Evolutionary conservation across 2,888 invertebrate species (phyloP), one percentile per base, ranked within the genome.

Genomic region (Leucophora obtusa): DNA sequence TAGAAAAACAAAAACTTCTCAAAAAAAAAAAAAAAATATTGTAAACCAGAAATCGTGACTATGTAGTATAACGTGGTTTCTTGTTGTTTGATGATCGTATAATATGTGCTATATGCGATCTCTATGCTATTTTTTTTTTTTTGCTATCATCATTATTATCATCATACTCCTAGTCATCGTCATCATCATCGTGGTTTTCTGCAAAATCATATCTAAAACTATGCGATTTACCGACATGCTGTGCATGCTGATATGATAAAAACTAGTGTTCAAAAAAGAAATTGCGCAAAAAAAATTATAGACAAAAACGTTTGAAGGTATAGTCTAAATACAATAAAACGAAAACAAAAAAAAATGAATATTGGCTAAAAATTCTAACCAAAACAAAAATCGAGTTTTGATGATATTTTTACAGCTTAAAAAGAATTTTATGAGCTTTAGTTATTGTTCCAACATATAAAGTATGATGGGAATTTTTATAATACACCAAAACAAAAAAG

Each of bases 341-440:
- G 28, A 54, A 18, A 14, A 35, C n/a, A 43, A 50, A 60, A 51
- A 51, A 63, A 28, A 69, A 79, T 66, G 68, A 53, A 73, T 75
- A 54, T 65, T 47, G 43, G 8, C 21, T 59, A 35, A 6, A 60
- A 60, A 47, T 54, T 77, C 59, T 43, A 15, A 53, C 47, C 28
- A 56, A 58, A 63, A 51, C 54, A 68, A 58, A 11, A 63, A 59
- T 58, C 47, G 63, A 76, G 58, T 70, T 80, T 86, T 87, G 87
- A 88, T 88, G 87, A 88, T 88, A 87, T 86, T 87, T 88, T 88
- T 88, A 88, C 88, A 88, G 87, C 88, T 88, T 88, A 88, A 88
- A 88, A 88, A 86, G 87, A 86, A 86, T 88, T 88, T 88, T 88
- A 88, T 87, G 87, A 88, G 87, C 85, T 86, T 85, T 84, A 84